Evolutionary conservation across 2,113 vertebrate species (phyloP), one percentile per base, ranked within the genome.

Genomic region (Actenoides hombroni): DNA sequence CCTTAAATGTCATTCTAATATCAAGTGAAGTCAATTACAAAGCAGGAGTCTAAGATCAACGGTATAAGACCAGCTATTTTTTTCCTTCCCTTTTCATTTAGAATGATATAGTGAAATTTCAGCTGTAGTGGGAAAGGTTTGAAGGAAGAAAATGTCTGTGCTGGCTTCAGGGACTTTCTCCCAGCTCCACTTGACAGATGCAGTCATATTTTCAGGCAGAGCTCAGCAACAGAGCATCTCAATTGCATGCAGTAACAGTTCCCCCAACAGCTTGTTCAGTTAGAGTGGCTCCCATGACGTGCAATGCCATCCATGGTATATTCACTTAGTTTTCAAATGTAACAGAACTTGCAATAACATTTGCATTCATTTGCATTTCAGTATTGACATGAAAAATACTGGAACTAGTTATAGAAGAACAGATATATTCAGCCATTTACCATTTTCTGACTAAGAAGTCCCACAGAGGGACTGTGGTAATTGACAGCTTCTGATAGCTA

Each of bases 301-400:
- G 24, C 53, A 60, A 10, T 69, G 61, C 20, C 70, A 85, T 53
- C 33, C 67, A 25, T 37, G 26, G 39, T 35, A 68, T 49, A 69
- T 49, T 84, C 11, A 86, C 19, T 71, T 79, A 79, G 70, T 77
- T 94, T 93, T 85, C 40, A 83, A 73, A 65, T 48, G 24, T 59
- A 75, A 37, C 56, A 84, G 64, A 76, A 77, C 12, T 92, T 86
- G 60, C 40, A 76, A 37, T 79, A 76, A 49, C 4, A 73, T 90
- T 92, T 88, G 39, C 63, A 73, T 90, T 85, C 57, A 85, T 95
- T 96, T 85, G 14, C 40, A 93, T 90, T 92, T 79, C 49, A 40
- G 11, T 86, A n/a, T 40, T 94, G 75, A 64, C 16, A 24, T 75
- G 40, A 84, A 89, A 95, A 94, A 75, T 70, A 59, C 42, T 75